Percentiles rank a stretch among this genome's conserved stretches.
Conservation (phyloP, 2,797 vertebrate species). For the Anas georgica region DNA sequence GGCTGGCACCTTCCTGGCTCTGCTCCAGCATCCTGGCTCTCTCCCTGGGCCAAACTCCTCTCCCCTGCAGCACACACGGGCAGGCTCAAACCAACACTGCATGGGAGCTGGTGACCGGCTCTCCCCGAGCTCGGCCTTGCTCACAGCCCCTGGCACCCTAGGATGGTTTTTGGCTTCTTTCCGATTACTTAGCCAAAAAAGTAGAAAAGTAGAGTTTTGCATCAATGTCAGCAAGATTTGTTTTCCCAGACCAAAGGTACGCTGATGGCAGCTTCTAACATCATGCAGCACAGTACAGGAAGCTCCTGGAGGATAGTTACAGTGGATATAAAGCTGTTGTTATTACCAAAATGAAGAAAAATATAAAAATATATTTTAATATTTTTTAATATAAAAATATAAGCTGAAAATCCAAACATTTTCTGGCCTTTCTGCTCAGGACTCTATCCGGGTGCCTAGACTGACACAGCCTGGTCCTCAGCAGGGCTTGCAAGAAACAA, state of each 20-base stretch:
- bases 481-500: not conserved
- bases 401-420: not conserved
- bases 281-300: not conserved
- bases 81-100: not conserved
- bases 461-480: not conserved
- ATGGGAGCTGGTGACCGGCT: rapidly evolving
- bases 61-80: not conserved
- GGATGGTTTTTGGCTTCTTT: not conserved
- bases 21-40: slow-evolving; percentile 6
- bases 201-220: not conserved
- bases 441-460: not conserved
- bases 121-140: not conserved
- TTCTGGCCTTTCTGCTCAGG: not conserved
- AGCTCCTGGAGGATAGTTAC: not conserved
- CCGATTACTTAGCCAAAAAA: rapidly evolving
- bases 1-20: slow-evolving; percentile 43
- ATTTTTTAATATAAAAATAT: not conserved
- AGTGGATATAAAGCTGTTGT: not conserved
- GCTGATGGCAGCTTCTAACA: not conserved
- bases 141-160: not conserved
- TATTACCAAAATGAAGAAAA: not conserved
- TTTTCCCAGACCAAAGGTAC: not conserved
- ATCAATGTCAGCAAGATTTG: not conserved
- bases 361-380: not conserved
- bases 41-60: not conserved